Evolutionary conservation across 2,888 invertebrate species (phyloP), one percentile per base, ranked within the genome.

Genomic region (Drosophila merina): DNA sequence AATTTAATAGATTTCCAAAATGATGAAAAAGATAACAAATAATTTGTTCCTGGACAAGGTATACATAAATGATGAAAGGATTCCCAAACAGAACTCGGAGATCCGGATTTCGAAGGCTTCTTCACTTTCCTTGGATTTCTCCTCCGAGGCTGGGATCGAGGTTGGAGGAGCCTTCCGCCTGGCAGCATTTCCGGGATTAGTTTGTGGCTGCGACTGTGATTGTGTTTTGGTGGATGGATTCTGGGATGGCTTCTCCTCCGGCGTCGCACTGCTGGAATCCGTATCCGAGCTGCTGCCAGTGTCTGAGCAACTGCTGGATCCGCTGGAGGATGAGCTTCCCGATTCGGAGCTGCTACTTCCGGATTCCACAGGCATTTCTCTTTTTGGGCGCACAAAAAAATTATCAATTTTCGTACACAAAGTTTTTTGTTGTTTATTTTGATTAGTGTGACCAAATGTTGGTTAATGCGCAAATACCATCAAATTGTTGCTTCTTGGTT

Each of bases 231-330:
- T 20, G 42, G 14, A 8, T 1, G 14, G 7, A 10, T 51, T 49
- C 10, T 67, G 28, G 20, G 63, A 10, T n/a, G 63, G 54, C 45
- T 64, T 64, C 25, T 40, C 26, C 44, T 84, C 93, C 42, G 92
- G 57, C 12, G 60, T 64, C 2, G 68, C 54, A 20, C 88, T 88
- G 63, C 93, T 95, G 0, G 95, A 95, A 73, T 96, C 96, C 0
- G 94, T 94, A 76, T 95, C 96, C 0, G 94, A 94, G 2, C 91
- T 89, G 51, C 86, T 86, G 49, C 89, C 84, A 0, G 87, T 79
- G 9, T 94, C 95, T 0, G 95, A 95, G 58, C 94, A 94, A 69
- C 94, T 95, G 0, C 95, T 95, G 64, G 94, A 95, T 40, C 94
- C 95, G 80, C 95, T 95, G 0, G 94, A 93, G 1, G 94, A 93